Base-by-base conservation (phyloP, 2,113 vertebrate species). In the Symphodus melops region DNA sequence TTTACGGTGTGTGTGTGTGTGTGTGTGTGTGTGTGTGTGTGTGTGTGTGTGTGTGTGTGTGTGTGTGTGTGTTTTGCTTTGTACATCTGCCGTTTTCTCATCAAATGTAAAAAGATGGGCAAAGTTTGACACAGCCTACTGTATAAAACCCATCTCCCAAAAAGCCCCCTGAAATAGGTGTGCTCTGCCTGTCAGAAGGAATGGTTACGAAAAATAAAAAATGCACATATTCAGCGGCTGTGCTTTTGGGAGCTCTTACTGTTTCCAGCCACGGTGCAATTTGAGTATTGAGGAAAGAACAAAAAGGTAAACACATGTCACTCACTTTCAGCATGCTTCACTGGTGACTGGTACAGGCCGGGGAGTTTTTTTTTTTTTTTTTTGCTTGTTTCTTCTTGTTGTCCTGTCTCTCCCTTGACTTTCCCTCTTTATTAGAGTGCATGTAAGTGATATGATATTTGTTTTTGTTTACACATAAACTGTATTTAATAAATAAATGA, bases 261-360 rank as follows among this genome's bases (percentile, higher is more conserved):
- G 70, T 77, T 81, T 88, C 79, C 75, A 72, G 65, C 86, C 77
- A 66, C 44, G 76, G 81, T 87, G 75, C 79, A 88, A 92, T 90
- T 89, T 81, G 65, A 76, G 82, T 57, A 54, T 81, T n/a, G 52
- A 72, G 68, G 60, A 85, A 59, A 70, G 74, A 88, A 82, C 54
- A 75, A 85, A 82, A 77, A 76, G 66, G 83, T 87, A 89, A 91
- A 90, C 87, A 88, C 78, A 68, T 80, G 85, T 86, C 88, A 88
- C 59, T 89, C 88, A 81, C 65, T 61, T 82, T 79, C 57, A 80
- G 76, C 60, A 72, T 59, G 77, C 69, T 77, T 75, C 72, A 74
- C 66, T 44, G 76, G 55, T 56, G 70, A 89, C 72, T 76, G 85
- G 68, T 77, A 73, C 75, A n/a, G 66, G 41, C 60, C 41, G 54